Base-by-base conservation (phyloP, 1,140 invertebrate genomes). In the Drosophila subpulchrella region DNA sequence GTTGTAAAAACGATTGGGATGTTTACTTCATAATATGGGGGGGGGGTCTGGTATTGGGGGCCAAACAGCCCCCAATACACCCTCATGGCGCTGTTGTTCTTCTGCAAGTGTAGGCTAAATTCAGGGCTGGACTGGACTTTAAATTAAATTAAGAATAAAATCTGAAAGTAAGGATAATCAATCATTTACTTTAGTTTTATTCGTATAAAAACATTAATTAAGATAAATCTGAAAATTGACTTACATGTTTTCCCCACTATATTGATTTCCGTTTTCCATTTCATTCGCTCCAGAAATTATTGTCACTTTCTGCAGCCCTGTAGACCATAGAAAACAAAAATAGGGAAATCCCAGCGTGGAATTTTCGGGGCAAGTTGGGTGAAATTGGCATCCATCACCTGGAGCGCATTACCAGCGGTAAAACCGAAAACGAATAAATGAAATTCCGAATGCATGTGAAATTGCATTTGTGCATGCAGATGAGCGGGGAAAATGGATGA, bases 1-100 rank as follows among this genome's bases (percentile, higher is more conserved):
- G 83, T 86, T 86, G 82, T 79, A 86, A 76, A 86, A 86, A 86
- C 78, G 82, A 79, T 79, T 78, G 62, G 66, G 54, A 88, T 86
- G 83, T 88, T 86, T 86, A 67, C 78, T 79, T 73, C 78, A 72
- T 79, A 76, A 88, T 79, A 76, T 54, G 71, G 46, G 34, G 12
- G 17, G 41, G 39, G 15, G n/a, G n/a, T n/a, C n/a, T n/a, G n/a
- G 62, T 50, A 11, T 13, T 10, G 36, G 11, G n/a, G 17, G 13
- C 8, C 32, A 27, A 42, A 63, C 27, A 15, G 17, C 41, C 1
- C 48, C 41, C 39, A 10, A 42, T 20, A 12, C n/a, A n/a, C n/a
- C 10, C 34, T 12, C 32, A 44, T 27, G 20, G 20, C n/a, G 20
- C 32, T 72, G 51, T 67, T 71, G 36, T 67, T 56, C 6, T 36